Percentiles rank a stretch among this genome's conserved stretches.
phyloP scores from a whole-genome alignment of 2,797 vertebrate genomes.

The Liasis olivaceus region DNA sequence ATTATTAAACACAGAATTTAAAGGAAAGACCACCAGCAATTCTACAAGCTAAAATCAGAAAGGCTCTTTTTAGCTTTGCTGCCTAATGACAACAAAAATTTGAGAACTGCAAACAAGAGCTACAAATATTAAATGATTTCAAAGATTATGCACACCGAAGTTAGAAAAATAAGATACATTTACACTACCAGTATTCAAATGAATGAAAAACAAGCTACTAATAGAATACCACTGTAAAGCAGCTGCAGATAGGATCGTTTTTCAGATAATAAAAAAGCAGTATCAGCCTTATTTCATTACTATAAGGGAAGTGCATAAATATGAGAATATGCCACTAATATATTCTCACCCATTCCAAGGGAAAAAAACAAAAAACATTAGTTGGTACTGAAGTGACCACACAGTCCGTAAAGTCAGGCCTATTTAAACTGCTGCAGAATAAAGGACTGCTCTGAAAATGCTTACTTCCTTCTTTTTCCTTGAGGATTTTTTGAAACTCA shows the following conservation, averaged over 20 bases:
- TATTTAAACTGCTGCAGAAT: not conserved
- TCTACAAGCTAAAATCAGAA: fast-evolving
- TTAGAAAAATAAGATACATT: not conserved
- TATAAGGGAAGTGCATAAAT: not conserved
- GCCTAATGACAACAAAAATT: not conserved
- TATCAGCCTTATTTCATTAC: not conserved
- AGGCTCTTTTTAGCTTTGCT: fast-evolving
- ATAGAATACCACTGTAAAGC: not conserved
- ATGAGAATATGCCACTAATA: not conserved
- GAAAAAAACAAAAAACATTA: not conserved
- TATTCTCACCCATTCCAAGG: not conserved
- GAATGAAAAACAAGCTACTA: not conserved
- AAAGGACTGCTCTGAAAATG: not conserved
- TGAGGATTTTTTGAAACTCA: not conserved
- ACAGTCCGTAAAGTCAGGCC: no score
- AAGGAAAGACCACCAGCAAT: not conserved
- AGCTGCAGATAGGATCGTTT: not conserved
- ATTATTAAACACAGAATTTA: not conserved
- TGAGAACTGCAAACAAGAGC: not conserved
- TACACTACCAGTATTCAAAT: not conserved
- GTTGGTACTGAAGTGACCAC: not conserved
- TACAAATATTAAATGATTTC: not conserved
- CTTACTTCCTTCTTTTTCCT: not conserved
- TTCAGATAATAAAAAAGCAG: not conserved
- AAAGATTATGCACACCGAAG: not conserved